Evolutionary conservation across 2,797 vertebrate genomes (phyloP), one percentile per base, ranked within the genome.

Genomic region (Crypturellus tataupa): DNA sequence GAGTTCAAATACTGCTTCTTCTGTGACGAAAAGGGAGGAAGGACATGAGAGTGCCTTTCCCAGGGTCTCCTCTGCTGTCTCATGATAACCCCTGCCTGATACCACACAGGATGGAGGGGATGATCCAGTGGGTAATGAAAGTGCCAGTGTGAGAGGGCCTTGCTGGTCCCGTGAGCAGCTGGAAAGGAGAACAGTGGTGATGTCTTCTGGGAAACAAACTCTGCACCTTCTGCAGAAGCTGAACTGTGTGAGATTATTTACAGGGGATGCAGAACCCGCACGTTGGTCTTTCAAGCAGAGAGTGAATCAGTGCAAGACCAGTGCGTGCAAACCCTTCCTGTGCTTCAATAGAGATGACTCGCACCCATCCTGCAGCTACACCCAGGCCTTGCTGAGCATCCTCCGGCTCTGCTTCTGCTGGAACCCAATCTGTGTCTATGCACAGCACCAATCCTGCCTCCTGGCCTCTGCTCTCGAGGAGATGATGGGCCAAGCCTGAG

Each of bases 1-100:
- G 37, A 94, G 81, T 95, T 92, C 84, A 89, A 87, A 71, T 1
- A 3, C 58, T 87, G 71, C 69, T 95, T n/a, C 90, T 90, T 94
- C 86, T 46, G 40, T 46, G 58, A 51, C 49, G 77, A 72, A 63
- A 6, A 9, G 62, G 27, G 77, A 87, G 67, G 37, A 42, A 62
- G 33, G 71, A 33, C 3, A 8, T 44, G 83, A 93, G 18, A 68
- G 40, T 25, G 75, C 10, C 24, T 29, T 44, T 69, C 44, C 68
- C 2, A 4, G n/a, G 17, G 58, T 56, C 84, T 95, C 67, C 56
- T 77, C 0, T 0, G 73, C 70, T 65, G 63, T 68, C 25, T 73
- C 53, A 7, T 2, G 10, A 59, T 15, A 73, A 64, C 27, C 24
- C 20, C 17, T 62, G 60, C 19, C 13, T 24, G 15, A 53, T 21